phyloP scores from a whole-genome alignment of 1,140 invertebrate species.

The Euglossa dilemma region DNA sequence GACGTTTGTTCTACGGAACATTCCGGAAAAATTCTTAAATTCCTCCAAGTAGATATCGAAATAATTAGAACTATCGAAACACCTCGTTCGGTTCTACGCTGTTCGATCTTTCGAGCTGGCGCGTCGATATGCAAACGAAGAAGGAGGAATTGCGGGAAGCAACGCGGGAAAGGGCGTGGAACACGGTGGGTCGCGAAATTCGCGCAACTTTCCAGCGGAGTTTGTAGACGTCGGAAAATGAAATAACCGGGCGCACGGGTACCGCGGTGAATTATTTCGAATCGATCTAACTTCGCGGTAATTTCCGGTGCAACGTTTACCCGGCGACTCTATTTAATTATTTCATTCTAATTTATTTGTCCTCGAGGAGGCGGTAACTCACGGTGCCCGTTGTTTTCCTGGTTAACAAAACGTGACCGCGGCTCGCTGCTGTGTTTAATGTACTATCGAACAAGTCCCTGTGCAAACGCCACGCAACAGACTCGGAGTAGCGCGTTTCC shows the following conservation, averaged over 20 bases:
- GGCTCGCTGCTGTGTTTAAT: neutral
- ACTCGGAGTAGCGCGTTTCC: neutral
- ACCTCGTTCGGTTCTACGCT: too few species aligned
- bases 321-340: slow-evolving; percentile 30
- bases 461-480: neutral
- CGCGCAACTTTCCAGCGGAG: neutral
- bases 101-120: too few species aligned
- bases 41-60: too few species aligned
- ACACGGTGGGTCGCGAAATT: neutral
- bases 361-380: neutral
- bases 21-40: too few species aligned
- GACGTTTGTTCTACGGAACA: too few species aligned
- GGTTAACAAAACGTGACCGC: slow-evolving; percentile 13
- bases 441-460: slow-evolving; percentile 9
- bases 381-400: neutral
- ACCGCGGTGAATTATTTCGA: slow-evolving; percentile 1
- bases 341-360: slow-evolving; percentile 45
- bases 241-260: neutral
- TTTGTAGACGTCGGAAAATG: neutral
- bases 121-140: too few species aligned
- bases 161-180: neutral
- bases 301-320: slow-evolving; percentile 20
- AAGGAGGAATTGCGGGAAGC: slow-evolving; percentile 2
- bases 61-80: too few species aligned
- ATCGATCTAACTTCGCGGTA: slow-evolving; percentile 11